phyloP scores from a whole-genome alignment of 2,113 vertebrate genomes.

The Dicrurus megarhynchus region DNA sequence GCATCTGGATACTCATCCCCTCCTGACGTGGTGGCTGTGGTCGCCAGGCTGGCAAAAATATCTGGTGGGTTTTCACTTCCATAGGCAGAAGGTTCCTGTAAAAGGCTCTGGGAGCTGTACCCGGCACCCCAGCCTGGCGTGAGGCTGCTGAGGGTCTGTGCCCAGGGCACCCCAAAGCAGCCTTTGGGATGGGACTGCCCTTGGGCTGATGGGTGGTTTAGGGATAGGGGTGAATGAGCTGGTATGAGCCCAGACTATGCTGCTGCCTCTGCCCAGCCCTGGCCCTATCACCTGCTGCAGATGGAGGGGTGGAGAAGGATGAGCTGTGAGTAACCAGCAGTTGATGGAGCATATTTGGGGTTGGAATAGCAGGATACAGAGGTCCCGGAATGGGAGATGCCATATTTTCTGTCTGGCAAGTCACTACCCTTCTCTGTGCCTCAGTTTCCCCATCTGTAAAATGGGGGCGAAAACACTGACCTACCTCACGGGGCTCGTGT shows the following conservation, averaged over 20 bases:
- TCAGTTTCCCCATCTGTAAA: conserved; percentile 24
- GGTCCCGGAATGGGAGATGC: background rate
- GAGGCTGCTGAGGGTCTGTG: background rate
- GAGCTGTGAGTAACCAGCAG: background rate
- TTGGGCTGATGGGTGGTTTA: background rate
- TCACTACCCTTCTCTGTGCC: background rate
- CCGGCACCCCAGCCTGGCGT: accelerated
- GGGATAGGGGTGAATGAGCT: background rate
- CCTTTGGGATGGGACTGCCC: background rate
- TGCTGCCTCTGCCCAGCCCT: background rate
- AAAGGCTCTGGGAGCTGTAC: background rate
- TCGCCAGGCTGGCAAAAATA: background rate
- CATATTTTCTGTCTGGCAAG: background rate
- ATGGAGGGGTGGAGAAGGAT: background rate
- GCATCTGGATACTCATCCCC: background rate
- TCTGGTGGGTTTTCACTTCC: background rate
- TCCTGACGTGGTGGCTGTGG: background rate
- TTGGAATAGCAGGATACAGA: background rate
- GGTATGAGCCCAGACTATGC: background rate
- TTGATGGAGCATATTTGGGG: background rate
- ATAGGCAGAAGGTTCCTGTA: background rate
- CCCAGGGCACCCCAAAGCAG: background rate
- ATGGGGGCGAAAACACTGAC: background rate
- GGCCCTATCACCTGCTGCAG: background rate
- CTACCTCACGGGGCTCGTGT: conserved; percentile 14